Evolutionary conservation across 1,140 invertebrate species (phyloP).

Genomic region (Drosophila mayri): DNA sequence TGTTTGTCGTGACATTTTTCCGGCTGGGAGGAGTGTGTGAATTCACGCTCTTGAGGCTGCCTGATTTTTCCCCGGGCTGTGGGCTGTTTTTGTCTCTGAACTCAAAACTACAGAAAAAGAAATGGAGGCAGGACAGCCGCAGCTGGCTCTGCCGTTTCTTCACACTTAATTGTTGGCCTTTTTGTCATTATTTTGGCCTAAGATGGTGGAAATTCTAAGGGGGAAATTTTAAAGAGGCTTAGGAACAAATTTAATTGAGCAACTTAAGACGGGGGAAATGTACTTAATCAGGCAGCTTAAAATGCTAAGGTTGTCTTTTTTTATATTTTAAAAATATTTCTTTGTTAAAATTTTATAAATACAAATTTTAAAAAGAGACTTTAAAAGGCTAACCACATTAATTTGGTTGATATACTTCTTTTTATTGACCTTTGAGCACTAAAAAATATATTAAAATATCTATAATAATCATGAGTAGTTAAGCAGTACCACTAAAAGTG

Average conservation of each 20-base stretch:
- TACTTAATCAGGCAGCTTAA: background rate
- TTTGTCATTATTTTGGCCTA: slow-evolving; percentile 16
- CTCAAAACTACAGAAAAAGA: slow-evolving; percentile 11
- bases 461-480: background rate
- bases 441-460: background rate
- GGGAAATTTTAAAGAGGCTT: slow-evolving; percentile 3
- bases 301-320: background rate
- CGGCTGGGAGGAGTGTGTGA: slow-evolving; percentile 16
- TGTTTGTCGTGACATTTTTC: slow-evolving; percentile 20
- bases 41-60: slow-evolving; percentile 28
- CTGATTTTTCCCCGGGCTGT: slow-evolving; percentile 7
- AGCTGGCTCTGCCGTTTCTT: slow-evolving; percentile 13
- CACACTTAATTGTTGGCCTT: slow-evolving; percentile 44
- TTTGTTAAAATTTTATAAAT: background rate
- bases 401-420: background rate
- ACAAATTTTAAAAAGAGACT: background rate
- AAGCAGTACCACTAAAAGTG: background rate
- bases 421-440: background rate
- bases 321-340: background rate
- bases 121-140: background rate
- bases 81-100: background rate
- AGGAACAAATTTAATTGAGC: slow-evolving; percentile 12
- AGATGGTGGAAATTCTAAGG: background rate
- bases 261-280: background rate
- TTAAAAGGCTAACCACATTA: background rate